Conservation (phyloP, 2,113 vertebrate genomes). For the Strigops habroptila region DNA sequence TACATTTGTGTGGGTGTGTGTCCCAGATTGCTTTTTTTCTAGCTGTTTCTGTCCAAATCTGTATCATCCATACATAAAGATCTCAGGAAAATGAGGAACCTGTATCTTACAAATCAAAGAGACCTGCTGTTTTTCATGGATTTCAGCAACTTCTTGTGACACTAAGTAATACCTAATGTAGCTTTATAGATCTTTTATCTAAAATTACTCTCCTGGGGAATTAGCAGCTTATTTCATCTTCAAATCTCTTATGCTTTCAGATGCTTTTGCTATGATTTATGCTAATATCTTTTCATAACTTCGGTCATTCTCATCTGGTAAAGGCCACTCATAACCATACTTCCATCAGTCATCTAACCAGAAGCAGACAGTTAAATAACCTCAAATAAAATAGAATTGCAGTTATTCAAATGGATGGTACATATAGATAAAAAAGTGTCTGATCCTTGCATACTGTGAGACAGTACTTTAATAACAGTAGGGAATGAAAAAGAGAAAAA, state of each 20-base stretch:
- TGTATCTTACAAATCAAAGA: not conserved
- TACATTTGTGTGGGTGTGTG: not conserved
- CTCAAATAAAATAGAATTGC: conserved; percentile 32
- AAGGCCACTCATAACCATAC: conserved; percentile 12
- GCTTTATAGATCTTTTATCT: conserved; percentile 37
- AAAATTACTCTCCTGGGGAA: conserved; percentile 14
- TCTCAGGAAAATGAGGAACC: not conserved
- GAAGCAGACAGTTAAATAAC: conserved; percentile 46
- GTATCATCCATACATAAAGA: not conserved
- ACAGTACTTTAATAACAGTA: conserved; percentile 5
- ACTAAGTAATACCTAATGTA: conserved; percentile 4
- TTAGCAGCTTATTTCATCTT: conserved; percentile 50
- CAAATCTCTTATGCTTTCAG: conserved; percentile 16
- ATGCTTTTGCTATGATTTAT: conserved; percentile 32
- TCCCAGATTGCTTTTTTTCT: not conserved
- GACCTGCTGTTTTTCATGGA: not conserved
- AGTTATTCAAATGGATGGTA: conserved; percentile 35
- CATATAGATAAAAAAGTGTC: conserved; percentile 15
- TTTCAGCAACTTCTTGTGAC: not conserved
- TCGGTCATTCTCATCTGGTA: conserved; percentile 41
- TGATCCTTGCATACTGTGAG: not conserved
- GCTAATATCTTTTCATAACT: conserved; percentile 45
- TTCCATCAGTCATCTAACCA: conserved; percentile 22
- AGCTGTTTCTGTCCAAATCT: not conserved
- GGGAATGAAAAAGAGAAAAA: conserved; percentile 2